Conservation (phyloP, 2,888 invertebrate genomes). For the Osmoderma eremita region DNA sequence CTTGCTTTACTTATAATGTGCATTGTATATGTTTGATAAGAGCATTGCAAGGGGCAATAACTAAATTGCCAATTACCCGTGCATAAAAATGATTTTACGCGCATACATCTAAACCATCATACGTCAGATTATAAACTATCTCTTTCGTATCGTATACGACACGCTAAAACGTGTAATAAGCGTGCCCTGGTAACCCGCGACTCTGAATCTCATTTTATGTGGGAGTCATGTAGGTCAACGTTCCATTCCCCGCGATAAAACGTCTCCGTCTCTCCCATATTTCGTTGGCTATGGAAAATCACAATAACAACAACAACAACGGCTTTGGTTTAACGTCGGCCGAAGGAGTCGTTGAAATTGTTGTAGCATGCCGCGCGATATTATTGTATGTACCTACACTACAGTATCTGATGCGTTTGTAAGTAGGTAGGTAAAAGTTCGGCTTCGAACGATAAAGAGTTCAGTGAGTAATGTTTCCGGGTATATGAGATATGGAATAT, state of each 20-base stretch:
- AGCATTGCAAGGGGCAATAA: too few relatives aligned
- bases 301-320: neutral
- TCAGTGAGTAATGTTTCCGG: too few relatives aligned
- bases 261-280: neutral
- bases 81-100: constrained; percentile 11
- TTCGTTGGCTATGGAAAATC: constrained; percentile 1
- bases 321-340: too few relatives aligned
- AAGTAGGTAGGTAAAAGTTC: too few relatives aligned
- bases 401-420: too few relatives aligned
- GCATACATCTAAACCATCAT: neutral
- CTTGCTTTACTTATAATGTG: too few relatives aligned
- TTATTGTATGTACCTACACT: too few relatives aligned
- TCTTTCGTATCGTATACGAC: constrained; percentile 1
- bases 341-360: neutral
- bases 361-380: too few relatives aligned
- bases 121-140: too few relatives aligned
- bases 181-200: constrained; percentile 31
- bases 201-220: constrained; percentile 27
- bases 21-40: too few relatives aligned
- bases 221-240: constrained; percentile 29
- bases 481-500: too few relatives aligned
- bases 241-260: constrained; percentile 20
- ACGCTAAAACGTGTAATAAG: constrained; percentile 21
- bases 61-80: neutral
- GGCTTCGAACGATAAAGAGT: too few relatives aligned